Percentiles rank a stretch among this genome's conserved stretches.
Evolutionary conservation across 2,888 invertebrate genomes (phyloP).

Genomic region (Pseudococcus longispinus): DNA sequence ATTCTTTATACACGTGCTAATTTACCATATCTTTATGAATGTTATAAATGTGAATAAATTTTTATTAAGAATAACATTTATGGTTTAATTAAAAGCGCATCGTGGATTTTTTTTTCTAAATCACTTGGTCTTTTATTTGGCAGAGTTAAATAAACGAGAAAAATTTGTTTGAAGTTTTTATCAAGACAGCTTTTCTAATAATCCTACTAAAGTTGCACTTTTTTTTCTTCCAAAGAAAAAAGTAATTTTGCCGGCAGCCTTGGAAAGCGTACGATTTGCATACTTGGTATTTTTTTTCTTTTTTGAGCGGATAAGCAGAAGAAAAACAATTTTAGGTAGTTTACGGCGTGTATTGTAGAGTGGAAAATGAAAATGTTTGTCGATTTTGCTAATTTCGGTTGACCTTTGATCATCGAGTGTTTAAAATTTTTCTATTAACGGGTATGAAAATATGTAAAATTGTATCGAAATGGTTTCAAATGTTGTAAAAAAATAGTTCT

Average conservation of each 20-base stretch:
- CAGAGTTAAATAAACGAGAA: background rate
- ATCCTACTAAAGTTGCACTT: background rate
- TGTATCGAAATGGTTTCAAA: too few relatives aligned
- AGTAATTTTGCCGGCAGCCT: background rate
- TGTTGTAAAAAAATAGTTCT: too few relatives aligned
- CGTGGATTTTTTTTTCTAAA: background rate
- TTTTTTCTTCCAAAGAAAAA: background rate
- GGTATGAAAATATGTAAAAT: too few relatives aligned
- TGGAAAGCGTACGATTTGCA: too few relatives aligned
- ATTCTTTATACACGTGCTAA: background rate
- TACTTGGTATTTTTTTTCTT: too few relatives aligned
- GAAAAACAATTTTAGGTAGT: too few relatives aligned
- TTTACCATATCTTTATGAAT: background rate
- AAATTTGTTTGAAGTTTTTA: background rate
- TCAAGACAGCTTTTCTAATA: background rate
- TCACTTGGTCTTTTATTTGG: background rate
- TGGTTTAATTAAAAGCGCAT: background rate
- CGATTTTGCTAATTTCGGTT: too few relatives aligned
- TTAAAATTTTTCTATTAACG: too few relatives aligned
- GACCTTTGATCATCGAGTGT: too few relatives aligned
- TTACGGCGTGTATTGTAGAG: too few relatives aligned
- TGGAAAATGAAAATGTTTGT: too few relatives aligned
- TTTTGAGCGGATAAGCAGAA: too few relatives aligned
- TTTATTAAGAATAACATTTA: background rate
- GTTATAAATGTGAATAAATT: background rate